These are phyloP conservation scores for Halichoerus grypus DNA, from an alignment of 2,113 vertebrate genomes.

Conservation along the genomic window DNA sequence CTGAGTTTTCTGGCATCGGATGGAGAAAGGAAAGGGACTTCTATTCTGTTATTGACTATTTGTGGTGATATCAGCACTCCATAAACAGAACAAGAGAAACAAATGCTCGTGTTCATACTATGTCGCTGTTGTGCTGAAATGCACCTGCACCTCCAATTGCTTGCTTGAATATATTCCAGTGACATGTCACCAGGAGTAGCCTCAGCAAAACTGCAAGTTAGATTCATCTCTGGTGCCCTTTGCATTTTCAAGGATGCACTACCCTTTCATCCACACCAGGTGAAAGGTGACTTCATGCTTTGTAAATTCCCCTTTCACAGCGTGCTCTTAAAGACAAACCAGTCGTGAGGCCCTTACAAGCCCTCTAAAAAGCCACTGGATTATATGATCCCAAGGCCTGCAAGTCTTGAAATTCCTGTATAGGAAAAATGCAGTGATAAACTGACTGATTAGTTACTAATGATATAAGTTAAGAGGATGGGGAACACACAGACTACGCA, in stretches of 20 bases:
- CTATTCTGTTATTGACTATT: slow-evolving; percentile 7
- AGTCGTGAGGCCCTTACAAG: not conserved
- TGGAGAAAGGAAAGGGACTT: slow-evolving; percentile 6
- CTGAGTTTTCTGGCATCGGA: not conserved
- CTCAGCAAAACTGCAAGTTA: not conserved
- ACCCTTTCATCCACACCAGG: not conserved
- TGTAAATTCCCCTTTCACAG: not conserved
- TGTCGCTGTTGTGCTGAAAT: not conserved
- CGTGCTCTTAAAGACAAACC: not conserved
- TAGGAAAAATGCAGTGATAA: not conserved
- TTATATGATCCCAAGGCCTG: not conserved
- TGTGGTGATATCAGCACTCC: not conserved
- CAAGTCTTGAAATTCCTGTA: not conserved
- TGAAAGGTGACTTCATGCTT: not conserved
- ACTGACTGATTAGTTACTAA: not conserved
- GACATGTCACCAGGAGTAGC: not conserved
- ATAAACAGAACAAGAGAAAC: not conserved
- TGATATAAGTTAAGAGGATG: not conserved
- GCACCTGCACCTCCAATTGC: not conserved
- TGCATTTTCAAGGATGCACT: not conserved
- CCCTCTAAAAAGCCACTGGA: not conserved
- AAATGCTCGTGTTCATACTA: not conserved
- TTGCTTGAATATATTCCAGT: not conserved
- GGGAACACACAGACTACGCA: not conserved
- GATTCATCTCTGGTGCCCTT: not conserved